Evolutionary conservation across 64 coral and sea anemone species (phyloP).

Genomic region (Montipora foliosa): DNA sequence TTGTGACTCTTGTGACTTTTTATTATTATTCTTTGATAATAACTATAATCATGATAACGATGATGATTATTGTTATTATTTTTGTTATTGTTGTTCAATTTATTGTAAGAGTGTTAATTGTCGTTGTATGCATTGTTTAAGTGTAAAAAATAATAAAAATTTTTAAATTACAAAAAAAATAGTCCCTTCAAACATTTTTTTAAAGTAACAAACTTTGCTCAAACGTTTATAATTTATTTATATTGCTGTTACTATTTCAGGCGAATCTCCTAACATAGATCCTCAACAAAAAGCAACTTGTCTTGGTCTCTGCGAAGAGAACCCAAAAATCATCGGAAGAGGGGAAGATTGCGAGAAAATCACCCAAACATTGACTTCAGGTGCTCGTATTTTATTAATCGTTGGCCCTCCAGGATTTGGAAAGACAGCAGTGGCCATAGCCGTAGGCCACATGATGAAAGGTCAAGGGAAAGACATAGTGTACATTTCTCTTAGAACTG

Average conservation of each 20-base stretch:
- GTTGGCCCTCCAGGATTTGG: conserved; percentile 55
- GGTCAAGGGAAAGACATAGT: conserved; percentile 28
- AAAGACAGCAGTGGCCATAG: not conserved
- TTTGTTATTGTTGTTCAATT: too few relatives aligned
- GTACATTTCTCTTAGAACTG: conserved; percentile 28
- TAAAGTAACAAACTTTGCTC: too few relatives aligned
- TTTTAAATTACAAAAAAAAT: too few relatives aligned
- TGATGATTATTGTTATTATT: too few relatives aligned
- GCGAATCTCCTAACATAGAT: not conserved
- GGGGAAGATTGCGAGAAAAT: conserved; percentile 4
- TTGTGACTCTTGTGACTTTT: too few relatives aligned
- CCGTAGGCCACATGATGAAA: conserved; percentile 14
- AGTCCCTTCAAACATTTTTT: too few relatives aligned
- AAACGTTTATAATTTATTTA: too few relatives aligned
- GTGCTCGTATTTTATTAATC: not conserved
- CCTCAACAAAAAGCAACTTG: not conserved
- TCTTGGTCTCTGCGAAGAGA: not conserved
- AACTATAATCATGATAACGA: too few relatives aligned
- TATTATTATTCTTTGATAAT: too few relatives aligned
- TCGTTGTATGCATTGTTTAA: too few relatives aligned
- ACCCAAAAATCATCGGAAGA: not conserved
- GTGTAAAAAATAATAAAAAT: too few relatives aligned
- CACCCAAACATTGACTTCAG: not conserved
- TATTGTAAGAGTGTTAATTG: too few relatives aligned
- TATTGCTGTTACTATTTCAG: not conserved